A percentile compares a stretch with the other conserved stretches of the same genome.
Conservation (phyloP, 2,797 vertebrate genomes). For the Erpetoichthys calabaricus region DNA sequence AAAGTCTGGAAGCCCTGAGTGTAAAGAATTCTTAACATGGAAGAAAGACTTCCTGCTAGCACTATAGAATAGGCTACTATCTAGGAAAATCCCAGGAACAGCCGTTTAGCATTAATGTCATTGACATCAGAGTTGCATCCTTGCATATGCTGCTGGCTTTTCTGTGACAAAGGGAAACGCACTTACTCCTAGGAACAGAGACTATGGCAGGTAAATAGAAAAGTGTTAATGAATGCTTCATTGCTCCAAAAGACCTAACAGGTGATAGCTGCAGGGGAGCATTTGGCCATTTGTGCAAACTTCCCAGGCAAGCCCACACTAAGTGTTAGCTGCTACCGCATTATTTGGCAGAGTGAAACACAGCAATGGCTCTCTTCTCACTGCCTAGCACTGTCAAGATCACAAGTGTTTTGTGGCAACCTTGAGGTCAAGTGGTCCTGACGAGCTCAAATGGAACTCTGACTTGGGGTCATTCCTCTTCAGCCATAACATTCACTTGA, state of each 20-base stretch:
- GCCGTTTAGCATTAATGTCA: neutral
- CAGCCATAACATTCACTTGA: no score
- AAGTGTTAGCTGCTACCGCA: no score
- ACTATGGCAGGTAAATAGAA: neutral
- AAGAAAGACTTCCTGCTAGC: neutral
- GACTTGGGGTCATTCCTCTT: no score
- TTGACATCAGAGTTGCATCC: neutral
- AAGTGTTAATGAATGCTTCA: neutral
- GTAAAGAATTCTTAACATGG: neutral
- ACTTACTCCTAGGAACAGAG: neutral
- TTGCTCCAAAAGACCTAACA: neutral
- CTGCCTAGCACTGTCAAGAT: no score
- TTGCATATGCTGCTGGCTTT: neutral
- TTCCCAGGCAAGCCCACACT: neutral
- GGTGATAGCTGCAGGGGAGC: neutral
- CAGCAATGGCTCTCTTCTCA: no score
- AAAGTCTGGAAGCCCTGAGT: neutral
- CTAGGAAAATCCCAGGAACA: slow-evolving; percentile 1
- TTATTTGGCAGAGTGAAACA: no score
- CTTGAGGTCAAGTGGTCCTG: no score
- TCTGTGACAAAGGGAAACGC: neutral
- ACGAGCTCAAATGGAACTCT: no score
- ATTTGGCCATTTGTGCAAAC: neutral
- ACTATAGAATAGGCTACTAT: neutral
- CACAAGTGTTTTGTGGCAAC: no score